Percentiles rank a stretch among this genome's conserved stretches.
These are phyloP conservation scores for Galleria mellonella DNA, from an alignment of 1,140 invertebrate genomes.

Conservation along the genomic window DNA sequence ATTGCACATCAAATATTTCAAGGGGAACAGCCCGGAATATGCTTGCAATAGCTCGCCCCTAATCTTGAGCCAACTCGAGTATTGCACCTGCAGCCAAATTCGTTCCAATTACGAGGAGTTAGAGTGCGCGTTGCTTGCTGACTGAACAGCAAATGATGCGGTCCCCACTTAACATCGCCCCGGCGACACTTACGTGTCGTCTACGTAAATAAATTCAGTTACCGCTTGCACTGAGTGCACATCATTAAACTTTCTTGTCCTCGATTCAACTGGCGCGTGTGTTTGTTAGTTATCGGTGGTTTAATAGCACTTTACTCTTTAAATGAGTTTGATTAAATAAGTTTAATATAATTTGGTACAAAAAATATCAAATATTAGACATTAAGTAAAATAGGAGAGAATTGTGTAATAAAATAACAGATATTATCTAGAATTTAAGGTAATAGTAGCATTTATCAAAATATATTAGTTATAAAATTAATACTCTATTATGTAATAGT, in stretches of 20 bases:
- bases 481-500: too few relatives aligned
- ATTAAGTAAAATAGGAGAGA: too few relatives aligned
- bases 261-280: constrained; percentile 32
- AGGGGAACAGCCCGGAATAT: constrained; percentile 52
- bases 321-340: too few relatives aligned
- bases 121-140: constrained; percentile 62
- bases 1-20: constrained; percentile 66
- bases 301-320: constrained; percentile 19
- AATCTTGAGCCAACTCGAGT: constrained; percentile 70
- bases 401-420: too few relatives aligned
- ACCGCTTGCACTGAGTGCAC: constrained; percentile 44
- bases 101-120: constrained; percentile 72
- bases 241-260: constrained; percentile 66
- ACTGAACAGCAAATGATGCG: constrained; percentile 70
- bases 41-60: constrained; percentile 60
- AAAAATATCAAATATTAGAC: too few relatives aligned
- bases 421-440: too few relatives aligned
- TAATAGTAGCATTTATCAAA: too few relatives aligned
- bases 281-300: constrained; percentile 51
- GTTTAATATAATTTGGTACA: too few relatives aligned
- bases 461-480: too few relatives aligned
- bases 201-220: constrained; percentile 64
- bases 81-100: constrained; percentile 72
- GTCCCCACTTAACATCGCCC: constrained; percentile 54
- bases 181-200: constrained; percentile 53